phyloP scores from a whole-genome alignment of 2,113 vertebrate species.

The Microcebus jonahi region DNA sequence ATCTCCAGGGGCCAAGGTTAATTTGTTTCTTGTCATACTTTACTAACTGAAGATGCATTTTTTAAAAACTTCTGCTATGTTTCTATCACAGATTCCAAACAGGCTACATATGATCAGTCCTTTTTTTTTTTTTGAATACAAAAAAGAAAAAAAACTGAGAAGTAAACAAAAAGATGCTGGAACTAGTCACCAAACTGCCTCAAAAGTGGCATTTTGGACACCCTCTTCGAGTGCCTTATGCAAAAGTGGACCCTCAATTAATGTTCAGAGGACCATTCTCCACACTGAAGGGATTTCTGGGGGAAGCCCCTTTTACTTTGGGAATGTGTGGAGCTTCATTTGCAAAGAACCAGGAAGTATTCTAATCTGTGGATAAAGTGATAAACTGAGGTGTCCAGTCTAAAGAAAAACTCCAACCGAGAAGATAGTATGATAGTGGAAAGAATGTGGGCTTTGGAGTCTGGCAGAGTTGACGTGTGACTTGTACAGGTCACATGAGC shows the following conservation, averaged over 20 bases:
- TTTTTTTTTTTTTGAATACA: not conserved
- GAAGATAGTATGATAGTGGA: accelerated
- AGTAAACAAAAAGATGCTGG: not conserved
- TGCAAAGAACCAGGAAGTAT: not conserved
- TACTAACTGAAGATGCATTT: not conserved
- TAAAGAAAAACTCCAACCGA: not conserved
- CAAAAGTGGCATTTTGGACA: no score
- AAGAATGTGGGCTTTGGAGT: accelerated
- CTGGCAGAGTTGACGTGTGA: accelerated
- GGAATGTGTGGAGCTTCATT: accelerated
- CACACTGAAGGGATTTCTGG: accelerated
- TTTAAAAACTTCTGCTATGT: not conserved
- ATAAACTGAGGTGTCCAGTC: accelerated
- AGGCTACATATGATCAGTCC: accelerated
- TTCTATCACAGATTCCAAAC: not conserved
- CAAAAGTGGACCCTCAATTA: not conserved
- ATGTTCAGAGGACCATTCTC: not conserved
- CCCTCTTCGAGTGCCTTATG: not conserved
- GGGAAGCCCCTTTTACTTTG: not conserved
- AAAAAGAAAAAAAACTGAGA: not conserved
- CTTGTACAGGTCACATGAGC: accelerated
- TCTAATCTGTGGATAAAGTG: no score
- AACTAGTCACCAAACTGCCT: not conserved
- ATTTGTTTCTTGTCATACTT: accelerated
- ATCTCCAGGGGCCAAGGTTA: no score